Base-by-base conservation (phyloP, 1,140 invertebrate species). In the Anastrepha ludens region DNA sequence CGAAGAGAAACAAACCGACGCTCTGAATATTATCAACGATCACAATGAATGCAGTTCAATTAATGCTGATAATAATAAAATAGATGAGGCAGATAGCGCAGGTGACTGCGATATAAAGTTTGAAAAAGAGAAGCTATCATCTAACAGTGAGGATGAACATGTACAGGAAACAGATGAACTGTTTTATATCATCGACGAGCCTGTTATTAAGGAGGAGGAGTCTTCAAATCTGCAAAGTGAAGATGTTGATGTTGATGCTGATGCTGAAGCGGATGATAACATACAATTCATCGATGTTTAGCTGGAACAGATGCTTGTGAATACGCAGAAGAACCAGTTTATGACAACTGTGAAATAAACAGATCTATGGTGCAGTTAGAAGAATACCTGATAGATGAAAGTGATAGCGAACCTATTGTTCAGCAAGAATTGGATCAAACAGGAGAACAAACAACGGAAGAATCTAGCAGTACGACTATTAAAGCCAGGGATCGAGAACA, bases 241-340 rank as follows among this genome's bases (percentile, higher is more conserved):
- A 17, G 78, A 86, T n/a, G n/a, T n/a, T 2, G 87, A 89, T 3
- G 67, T 59, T 15, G 87, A 89, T 15, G 62, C 1, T 50, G 86
- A 55, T 39, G 88, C 86, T 44, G 87, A 88, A 58, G 87, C 86
- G 4, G 60, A 88, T 55, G 41, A 41, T 11, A 65, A 88, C 70
- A 64, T 87, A n/a, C 20, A 67, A 6, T 58, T 86, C 9, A 88
- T 62, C n/a, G 65, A 86, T 41, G 41, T 88, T 81, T 86, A 17
- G n/a, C 62, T 11, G 87, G 89, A 7, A 65, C 64, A 2, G 58
- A 86, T 15, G 15, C 13, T 65, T 20, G 11, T 3, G 44, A 65
- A 67, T 13, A 86, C 5, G 62, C 9, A 29, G 67, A 78, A 60
- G 86, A 78, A 87, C 44, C n/a, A 15, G 67, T 9, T n/a, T 59